Evolutionary conservation across 1,140 invertebrate genomes (phyloP).

Genomic region (Drosophila quadrilineata): DNA sequence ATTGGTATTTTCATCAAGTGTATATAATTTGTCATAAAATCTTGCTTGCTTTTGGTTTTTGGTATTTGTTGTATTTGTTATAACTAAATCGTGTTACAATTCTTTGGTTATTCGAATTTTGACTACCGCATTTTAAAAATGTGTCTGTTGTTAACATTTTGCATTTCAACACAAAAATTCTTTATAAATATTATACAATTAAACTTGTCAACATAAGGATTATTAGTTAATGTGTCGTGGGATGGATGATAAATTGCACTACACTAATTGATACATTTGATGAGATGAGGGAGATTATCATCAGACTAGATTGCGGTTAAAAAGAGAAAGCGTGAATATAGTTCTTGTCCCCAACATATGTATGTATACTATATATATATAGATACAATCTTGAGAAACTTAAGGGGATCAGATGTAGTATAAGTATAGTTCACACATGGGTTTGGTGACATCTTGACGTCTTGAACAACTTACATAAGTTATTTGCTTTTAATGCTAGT

Average conservation of each 20-base stretch:
- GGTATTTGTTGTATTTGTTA: conserved; percentile 39
- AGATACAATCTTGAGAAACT: conserved; percentile 52
- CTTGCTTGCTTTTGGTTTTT: too few relatives aligned
- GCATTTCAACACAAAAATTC: conserved; percentile 48
- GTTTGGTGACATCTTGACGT: conserved; percentile 29
- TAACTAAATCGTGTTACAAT: conserved; percentile 61
- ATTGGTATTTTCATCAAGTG: conserved; percentile 51
- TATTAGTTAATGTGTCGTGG: conserved; percentile 8
- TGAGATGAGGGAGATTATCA: conserved; percentile 47
- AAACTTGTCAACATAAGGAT: conserved; percentile 53
- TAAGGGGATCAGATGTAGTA: conserved; percentile 8
- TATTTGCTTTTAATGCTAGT: conserved; percentile 44
- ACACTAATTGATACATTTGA: conserved; percentile 50
- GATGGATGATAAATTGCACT: conserved; percentile 3
- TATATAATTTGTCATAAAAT: conserved; percentile 70
- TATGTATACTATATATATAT: too few relatives aligned
- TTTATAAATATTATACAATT: conserved; percentile 66
- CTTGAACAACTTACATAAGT: conserved; percentile 44
- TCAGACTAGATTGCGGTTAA: conserved; percentile 30
- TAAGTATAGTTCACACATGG: conserved; percentile 32
- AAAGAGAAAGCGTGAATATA: conserved; percentile 26
- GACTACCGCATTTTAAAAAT: conserved; percentile 56
- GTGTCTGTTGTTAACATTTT: conserved; percentile 68
- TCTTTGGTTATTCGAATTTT: conserved; percentile 38
- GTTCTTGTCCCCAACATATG: conserved; percentile 27